Evolutionary conservation across 2,888 invertebrate species (phyloP).

Genomic region (Mesoligia furuncula): DNA sequence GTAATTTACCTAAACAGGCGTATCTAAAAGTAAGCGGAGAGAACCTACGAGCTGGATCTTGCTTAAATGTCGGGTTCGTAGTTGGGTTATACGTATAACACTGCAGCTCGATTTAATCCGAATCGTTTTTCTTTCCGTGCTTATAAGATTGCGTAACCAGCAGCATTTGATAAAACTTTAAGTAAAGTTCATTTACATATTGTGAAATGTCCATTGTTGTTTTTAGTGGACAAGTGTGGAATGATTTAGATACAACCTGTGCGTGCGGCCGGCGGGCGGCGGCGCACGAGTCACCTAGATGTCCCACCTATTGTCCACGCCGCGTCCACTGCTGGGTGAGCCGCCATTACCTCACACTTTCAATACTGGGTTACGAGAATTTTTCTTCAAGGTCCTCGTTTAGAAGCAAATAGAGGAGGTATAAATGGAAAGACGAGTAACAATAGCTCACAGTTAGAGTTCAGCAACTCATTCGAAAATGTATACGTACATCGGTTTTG

Average conservation of each 20-base stretch:
- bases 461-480: conserved; percentile 84
- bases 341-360: conserved; percentile 89
- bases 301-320: conserved; percentile 89
- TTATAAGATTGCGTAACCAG: conserved; percentile 33
- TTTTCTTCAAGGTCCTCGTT: conserved; percentile 89
- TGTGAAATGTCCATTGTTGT: conserved; percentile 54
- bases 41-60: not conserved
- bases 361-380: conserved; percentile 90
- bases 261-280: conserved; percentile 72
- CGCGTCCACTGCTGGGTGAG: conserved; percentile 85
- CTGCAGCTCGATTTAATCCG: not conserved
- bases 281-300: conserved; percentile 88
- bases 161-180: conserved; percentile 26
- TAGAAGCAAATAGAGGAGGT: conserved; percentile 88
- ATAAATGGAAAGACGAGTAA: conserved; percentile 88
- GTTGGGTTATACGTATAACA: not conserved
- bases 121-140: not conserved
- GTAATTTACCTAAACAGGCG: not conserved
- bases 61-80: too few species aligned
- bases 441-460: conserved; percentile 85
- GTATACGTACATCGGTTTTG: conserved; percentile 81
- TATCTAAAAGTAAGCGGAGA: not conserved
- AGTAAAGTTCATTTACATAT: conserved; percentile 43
- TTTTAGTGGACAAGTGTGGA: conserved; percentile 51
- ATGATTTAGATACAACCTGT: conserved; percentile 81